Evolutionary conservation across 2,113 vertebrate species (phyloP).

Genomic region (Osmerus eperlanus): DNA sequence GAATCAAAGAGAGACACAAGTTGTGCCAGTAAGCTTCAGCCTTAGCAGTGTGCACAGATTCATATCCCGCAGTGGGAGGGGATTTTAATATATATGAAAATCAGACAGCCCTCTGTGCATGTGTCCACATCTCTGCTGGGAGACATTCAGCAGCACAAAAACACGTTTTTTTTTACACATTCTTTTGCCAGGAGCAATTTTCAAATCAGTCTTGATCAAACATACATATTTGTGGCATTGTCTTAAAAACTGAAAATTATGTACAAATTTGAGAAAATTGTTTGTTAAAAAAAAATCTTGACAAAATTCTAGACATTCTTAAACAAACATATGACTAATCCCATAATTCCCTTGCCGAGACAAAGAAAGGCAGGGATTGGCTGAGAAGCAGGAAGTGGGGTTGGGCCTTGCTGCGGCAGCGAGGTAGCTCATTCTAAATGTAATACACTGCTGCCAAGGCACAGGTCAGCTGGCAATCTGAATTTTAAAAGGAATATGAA

Average conservation of each 20-base stretch:
- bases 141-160: slow-evolving; percentile 55
- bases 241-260: slow-evolving; percentile 20
- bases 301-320: slow-evolving; percentile 29
- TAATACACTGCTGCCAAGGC: slow-evolving; percentile 98
- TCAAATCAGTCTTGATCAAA: slow-evolving; percentile 29
- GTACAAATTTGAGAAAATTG: slow-evolving; percentile 8
- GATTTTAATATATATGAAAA: slow-evolving; percentile 99
- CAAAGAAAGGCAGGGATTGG: slow-evolving; percentile 58
- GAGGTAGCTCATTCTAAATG: slow-evolving; percentile 98
- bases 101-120: slow-evolving; percentile 84
- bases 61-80: slow-evolving; percentile 82
- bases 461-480: slow-evolving; percentile 99
- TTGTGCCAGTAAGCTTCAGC: slow-evolving; percentile 76
- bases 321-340: slow-evolving; percentile 59
- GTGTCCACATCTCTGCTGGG: slow-evolving; percentile 74
- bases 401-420: slow-evolving; percentile 75
- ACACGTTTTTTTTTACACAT: slow-evolving; percentile 30
- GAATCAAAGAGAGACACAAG: slow-evolving; percentile 69
- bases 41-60: slow-evolving; percentile 74
- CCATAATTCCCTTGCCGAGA: slow-evolving; percentile 67
- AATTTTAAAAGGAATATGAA: slow-evolving; percentile 99
- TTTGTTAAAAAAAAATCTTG: slow-evolving; percentile 11
- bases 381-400: slow-evolving; percentile 72
- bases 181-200: slow-evolving; percentile 23
- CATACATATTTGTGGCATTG: slow-evolving; percentile 14